Evolutionary conservation across 2,113 vertebrate genomes (phyloP), one percentile per base, ranked within the genome.

Genomic region (Microtus richardsoni): DNA sequence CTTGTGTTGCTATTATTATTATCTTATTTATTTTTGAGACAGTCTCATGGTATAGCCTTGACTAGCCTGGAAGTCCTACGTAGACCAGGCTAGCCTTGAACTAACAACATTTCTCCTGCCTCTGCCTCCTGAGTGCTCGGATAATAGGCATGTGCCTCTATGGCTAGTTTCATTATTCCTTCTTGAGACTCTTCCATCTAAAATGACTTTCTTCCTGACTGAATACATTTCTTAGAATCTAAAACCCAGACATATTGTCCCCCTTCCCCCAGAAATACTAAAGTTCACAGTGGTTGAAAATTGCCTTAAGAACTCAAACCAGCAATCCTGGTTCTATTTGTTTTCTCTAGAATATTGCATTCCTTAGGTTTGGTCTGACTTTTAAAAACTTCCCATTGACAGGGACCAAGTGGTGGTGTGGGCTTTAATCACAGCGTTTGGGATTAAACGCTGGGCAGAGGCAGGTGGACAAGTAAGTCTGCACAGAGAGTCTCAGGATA

Each of bases 251-350:
- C 26, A 12, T 52, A 41, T 30, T 62, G 39, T 33, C 71, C 10
- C 10, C 62, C 47, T 3, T 0, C 13, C 36, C 39, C n/a, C 5
- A 41, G 44, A 44, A 64, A 33, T 47, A 73, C 26, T 73, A 91
- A 82, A 66, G 7, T 86, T 88, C 64, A 85, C 12, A 60, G 10
- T 83, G 58, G 52, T 64, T 91, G 66, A 39, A 77, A 78, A 68
- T 75, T 78, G 22, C 71, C 28, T 91, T 66, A 28, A 91, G 74
- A 77, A 85, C 52, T 60, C 90, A 96, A 94, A 36, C n/a, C 28
- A 33, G 54, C 30, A 49, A 58, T 79, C 41, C n/a, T 19, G 19
- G 36, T 82, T 82, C 52, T 82, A 82, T 58, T 22, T 58, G 22
- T 58, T 80, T 58, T 39, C 52, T 82, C 54, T 82, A 12, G 79